These are phyloP conservation scores for Conus ventricosus DNA, from an alignment of 1,140 invertebrate species.

Conservation along the genomic window DNA sequence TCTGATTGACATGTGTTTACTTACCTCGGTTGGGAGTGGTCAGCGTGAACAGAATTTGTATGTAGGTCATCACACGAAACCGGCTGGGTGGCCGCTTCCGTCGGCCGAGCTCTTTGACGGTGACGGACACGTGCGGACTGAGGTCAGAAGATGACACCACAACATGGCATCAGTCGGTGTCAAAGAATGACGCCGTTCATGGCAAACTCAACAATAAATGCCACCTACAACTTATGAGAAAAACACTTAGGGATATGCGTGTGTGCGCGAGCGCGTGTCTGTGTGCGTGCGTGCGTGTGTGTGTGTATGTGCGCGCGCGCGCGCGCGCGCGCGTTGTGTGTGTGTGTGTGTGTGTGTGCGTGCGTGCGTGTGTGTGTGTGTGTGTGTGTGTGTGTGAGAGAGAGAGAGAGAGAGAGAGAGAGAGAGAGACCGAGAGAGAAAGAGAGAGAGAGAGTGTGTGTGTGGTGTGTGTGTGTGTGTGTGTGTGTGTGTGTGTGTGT, in stretches of 20 bases:
- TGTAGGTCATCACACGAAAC: neutral
- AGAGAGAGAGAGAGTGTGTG: no score
- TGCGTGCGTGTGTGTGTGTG: slow-evolving; percentile 10
- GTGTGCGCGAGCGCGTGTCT: no score
- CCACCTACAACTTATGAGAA: no score
- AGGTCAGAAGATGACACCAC: no score
- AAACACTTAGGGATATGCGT: neutral
- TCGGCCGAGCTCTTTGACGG: neutral
- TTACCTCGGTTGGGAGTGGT: neutral
- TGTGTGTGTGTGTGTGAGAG: slow-evolving; percentile 75
- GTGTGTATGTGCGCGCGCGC: neutral
- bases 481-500: no score
- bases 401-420: no score
- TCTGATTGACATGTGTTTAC: neutral
- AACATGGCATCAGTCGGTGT: neutral
- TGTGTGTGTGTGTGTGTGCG: slow-evolving; percentile 7
- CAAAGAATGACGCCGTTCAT: no score
- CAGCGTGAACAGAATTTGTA: neutral
- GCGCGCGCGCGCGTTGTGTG: neutral
- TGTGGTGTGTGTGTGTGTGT: no score
- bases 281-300: neutral
- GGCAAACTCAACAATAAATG: no score
- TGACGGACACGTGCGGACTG: neutral
- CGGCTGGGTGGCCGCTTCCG: neutral
- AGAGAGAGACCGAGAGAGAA: no score